Conservation (phyloP, 35 echinoderm and acorn worm genomes). For the Diadema setosum region DNA sequence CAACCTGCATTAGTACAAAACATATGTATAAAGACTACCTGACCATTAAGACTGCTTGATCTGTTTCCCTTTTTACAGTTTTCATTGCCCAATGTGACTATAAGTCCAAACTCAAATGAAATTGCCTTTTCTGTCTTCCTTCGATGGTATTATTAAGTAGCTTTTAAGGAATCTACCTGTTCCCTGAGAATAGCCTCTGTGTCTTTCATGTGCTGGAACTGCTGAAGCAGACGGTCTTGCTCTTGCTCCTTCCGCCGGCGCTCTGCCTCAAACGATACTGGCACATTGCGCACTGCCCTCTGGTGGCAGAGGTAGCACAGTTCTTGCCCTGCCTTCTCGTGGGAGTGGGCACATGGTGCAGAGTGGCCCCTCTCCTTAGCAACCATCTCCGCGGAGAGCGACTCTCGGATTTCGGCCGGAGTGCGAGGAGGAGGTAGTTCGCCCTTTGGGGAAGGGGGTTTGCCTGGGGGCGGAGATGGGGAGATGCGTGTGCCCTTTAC, state of each 20-base stretch:
- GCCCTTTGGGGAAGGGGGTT: slow-evolving; percentile 49
- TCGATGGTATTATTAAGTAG: too few species aligned
- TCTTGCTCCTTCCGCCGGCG: slow-evolving; percentile 83
- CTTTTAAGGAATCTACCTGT: slow-evolving; percentile 55
- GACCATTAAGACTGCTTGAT: too few species aligned
- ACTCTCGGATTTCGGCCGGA: slow-evolving; percentile 6
- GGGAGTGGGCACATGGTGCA: slow-evolving; percentile 22
- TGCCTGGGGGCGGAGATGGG: slow-evolving; percentile 85
- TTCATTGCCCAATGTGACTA: too few species aligned
- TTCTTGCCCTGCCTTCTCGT: slow-evolving; percentile 74
- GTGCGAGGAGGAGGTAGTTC: slow-evolving; percentile 35
- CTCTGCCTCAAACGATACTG: slow-evolving; percentile 78
- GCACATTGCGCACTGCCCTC: slow-evolving; percentile 87
- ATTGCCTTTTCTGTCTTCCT: too few species aligned
- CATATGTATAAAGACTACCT: too few species aligned
- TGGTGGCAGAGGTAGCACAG: slow-evolving; percentile 97
- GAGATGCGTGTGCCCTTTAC: slow-evolving; percentile 54
- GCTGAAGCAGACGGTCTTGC: slow-evolving; percentile 82
- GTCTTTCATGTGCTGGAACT: slow-evolving; percentile 96
- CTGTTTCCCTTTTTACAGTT: too few species aligned
- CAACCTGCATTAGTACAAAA: too few species aligned
- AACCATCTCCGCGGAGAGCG: background rate
- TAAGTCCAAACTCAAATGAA: too few species aligned
- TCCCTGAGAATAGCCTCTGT: slow-evolving; percentile 91
- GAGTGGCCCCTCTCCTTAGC: slow-evolving; percentile 1